Base-by-base conservation (phyloP, 1,140 invertebrate genomes). In the Eupristina koningsbergeri region DNA sequence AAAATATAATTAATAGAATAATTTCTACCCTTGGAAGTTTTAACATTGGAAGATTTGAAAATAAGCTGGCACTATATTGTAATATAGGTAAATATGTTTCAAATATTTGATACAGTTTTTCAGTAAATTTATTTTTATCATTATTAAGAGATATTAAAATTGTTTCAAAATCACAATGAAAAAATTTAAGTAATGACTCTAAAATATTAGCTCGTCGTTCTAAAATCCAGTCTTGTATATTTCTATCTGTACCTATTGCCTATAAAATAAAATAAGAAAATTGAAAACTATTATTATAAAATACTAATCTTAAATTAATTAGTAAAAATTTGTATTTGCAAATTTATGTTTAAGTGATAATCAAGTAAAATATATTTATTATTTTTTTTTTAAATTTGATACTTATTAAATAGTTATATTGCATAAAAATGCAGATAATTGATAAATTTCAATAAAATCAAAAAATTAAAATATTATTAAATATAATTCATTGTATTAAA, bases 161-260 rank as follows among this genome's bases (percentile, higher is more conserved):
- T 22, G 93, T 94, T 86, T 95, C 94, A 74, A 97, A 93, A 92
- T 97, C 95, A 47, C 94, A 94, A 89, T 97, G 96, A 89, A 96
- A 97, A 89, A 97, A 96, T 83, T 94, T 94, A 26, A 97, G 92
- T 81, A 97, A 93, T 15, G 95, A 95, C 73, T 95, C 94, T 26
- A 97, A 91, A 31, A 94, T 94, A 74, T 95, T 93, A 0, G 96
- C 95, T 69, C 96, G 93, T 89, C 96, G 95, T 87, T 96, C 93
- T 15, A 97, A 88, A 81, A 97, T 93, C 94, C 95, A 96, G 88
- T 97, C 96, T 17, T 96, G 94, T 84, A 96, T 96, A 89, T 96
- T 96, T 67, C 96, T 94, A 91, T 97, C 96, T n/a, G 96, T 97
- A 29, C 96, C 96, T 82, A 97, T 95, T 71, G 95, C 96, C 96